Base-by-base conservation (phyloP, 2,113 vertebrate species). In the Notothenia coriiceps region DNA sequence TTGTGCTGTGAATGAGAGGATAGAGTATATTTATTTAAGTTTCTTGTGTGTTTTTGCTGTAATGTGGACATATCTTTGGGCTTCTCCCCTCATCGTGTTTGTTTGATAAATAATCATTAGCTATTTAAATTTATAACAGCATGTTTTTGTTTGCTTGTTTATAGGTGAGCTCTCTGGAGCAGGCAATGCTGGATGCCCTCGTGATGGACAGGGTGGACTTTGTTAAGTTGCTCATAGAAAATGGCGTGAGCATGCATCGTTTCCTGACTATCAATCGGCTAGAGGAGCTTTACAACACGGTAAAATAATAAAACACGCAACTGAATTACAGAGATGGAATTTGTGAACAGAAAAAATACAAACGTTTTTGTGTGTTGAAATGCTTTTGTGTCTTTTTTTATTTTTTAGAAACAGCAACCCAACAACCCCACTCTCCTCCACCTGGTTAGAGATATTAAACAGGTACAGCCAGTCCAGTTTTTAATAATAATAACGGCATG, bases 131-230 rank as follows among this genome's bases (percentile, higher is more conserved):
- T 43, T 29, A 6, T 17, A 51, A 5, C 29, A 3, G 29, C 94
- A 93, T 70, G 94, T 94, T 52, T 69, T 18, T 85, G 57, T 89
- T 62, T 85, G 70, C 87, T 60, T 70, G 54, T 87, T 70, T 83
- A 6, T 72, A 99, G 98, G 98, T 99, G 93, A 97, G 97, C 71
- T 98, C 98, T 74, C 93, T 99, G 86, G 98, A 99, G 81, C 97
- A 99, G 93, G 98, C 97, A 9, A 99, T 99, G 98, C 90, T 99
- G 85, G 98, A 99, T 86, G 98, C 98, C 20, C 96, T 99, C 35
- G 96, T 99, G 84, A 99, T 99, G 98, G 98, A 99, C 86, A 95
- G 98, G 91, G 98, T 99, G 92, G 96, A 98, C 13, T 99, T 99
- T 95, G 98, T 99, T 33, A 99, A 99, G 93, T 93, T 99, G 87